Percentiles rank a stretch among this genome's conserved stretches.
Conservation (phyloP, 2,113 vertebrate species). For the Capreolus pygargus region DNA sequence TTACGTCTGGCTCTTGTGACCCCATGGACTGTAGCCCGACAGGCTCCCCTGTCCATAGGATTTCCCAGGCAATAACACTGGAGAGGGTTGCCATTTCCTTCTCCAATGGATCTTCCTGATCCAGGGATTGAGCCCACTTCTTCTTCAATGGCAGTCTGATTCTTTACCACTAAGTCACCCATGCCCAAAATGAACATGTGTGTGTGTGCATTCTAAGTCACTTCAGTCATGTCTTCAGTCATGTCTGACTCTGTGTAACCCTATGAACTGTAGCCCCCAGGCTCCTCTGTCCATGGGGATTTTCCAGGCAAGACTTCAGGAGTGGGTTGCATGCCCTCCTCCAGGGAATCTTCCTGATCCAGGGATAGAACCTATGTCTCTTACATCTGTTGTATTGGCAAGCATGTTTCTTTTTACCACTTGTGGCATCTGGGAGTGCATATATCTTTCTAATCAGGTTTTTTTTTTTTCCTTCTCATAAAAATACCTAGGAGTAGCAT, state of each 20-base stretch:
- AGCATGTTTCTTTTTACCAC: neutral
- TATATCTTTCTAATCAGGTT: neutral
- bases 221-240: neutral
- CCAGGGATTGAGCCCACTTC: neutral
- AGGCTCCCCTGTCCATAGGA: neutral
- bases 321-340: neutral
- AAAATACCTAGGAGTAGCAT: neutral
- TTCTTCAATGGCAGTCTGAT: neutral
- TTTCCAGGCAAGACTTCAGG: neutral
- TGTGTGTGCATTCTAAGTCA: accelerated
- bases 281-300: neutral
- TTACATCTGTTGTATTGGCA: neutral
- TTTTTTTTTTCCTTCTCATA: neutral
- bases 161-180: neutral
- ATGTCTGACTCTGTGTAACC: neutral
- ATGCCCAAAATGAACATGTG: neutral
- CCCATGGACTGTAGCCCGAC: neutral
- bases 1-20: neutral
- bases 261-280: neutral
- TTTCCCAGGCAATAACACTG: accelerated
- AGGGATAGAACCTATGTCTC: neutral
- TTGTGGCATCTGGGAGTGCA: neutral
- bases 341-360: neutral
- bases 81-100: neutral
- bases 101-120: neutral